A percentile compares a stretch with the other conserved stretches of the same genome.
These are phyloP conservation scores for Cyanoliseus patagonus DNA, from an alignment of 2,113 vertebrate species.

Conservation along the genomic window DNA sequence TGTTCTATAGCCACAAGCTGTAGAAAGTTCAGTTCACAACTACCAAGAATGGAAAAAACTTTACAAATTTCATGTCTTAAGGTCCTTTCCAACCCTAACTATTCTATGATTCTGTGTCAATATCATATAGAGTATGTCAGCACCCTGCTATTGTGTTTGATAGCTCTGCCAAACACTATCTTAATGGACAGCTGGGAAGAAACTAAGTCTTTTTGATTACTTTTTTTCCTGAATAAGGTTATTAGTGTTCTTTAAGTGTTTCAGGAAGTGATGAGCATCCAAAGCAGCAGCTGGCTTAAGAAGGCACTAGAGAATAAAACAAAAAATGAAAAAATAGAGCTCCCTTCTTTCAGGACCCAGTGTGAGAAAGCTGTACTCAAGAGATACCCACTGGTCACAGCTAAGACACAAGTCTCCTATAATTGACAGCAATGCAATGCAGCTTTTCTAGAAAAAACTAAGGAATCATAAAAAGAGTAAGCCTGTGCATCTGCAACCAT, in stretches of 20 bases:
- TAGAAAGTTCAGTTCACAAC: neutral
- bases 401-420: neutral
- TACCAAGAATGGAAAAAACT: neutral
- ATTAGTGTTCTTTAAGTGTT: neutral
- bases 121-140: neutral
- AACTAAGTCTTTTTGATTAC: neutral
- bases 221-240: neutral
- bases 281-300: neutral
- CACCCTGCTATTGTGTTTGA: neutral
- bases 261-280: neutral
- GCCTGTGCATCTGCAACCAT: neutral
- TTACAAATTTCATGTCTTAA: neutral
- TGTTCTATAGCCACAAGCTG: accelerated
- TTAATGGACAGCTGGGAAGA: neutral
- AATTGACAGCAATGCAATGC: neutral
- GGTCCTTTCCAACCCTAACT: neutral
- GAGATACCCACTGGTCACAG: neutral
- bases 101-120: neutral
- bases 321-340: neutral
- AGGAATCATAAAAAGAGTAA: neutral
- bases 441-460: neutral
- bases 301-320: neutral
- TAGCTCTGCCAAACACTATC: neutral
- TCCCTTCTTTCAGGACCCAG: neutral
- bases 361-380: neutral